Evolutionary conservation across 2,888 invertebrate species (phyloP), one percentile per base, ranked within the genome.

Genomic region (Dynastes grantii): DNA sequence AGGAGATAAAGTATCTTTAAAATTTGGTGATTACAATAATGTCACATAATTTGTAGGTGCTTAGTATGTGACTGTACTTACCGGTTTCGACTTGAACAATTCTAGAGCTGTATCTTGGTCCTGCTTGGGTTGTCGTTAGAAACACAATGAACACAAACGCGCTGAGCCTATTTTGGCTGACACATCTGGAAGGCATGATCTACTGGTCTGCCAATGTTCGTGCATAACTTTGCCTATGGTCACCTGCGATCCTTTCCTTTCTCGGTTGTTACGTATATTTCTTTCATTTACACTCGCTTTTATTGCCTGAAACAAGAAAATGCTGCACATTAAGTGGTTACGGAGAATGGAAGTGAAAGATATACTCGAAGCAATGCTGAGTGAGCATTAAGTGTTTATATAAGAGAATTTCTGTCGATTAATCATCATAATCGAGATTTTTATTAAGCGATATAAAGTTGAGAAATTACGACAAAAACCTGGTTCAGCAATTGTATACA

Each of bases 1-100:
- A 1, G 29, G 29, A 32, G 29, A 32, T 32, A 29, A 29, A 29
- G 29, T 1, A 29, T 29, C 29, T 29, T 29, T 29, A 29, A 29
- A 29, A 29, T 29, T 1, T 3, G 29, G 29, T 29, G 29, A 3
- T 29, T 29, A 29, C 29, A 29, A 29, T 29, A 1, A 2, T 32
- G 5, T 32, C 5, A 32, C 32, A 32, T 32, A 32, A 32, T 4
- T 32, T 0, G 29, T 32, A 32, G 29, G 29, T 2, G 32, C 32
- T 32, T 32, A 32, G 9, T 11, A 45, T 45, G 0, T 11, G 11
- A 32, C 32, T 45, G 45, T 11, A 11, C 65, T 70, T 73, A 79
- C 95, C 95, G 88, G 91, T 92, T 86, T 94, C 93, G 58, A 95
- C 96, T 89, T 94, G 94, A 85, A 96, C 94, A 85, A 95, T 95